Conservation (phyloP, 1,140 invertebrate genomes). For the Acyrthosiphon pisum region DNA sequence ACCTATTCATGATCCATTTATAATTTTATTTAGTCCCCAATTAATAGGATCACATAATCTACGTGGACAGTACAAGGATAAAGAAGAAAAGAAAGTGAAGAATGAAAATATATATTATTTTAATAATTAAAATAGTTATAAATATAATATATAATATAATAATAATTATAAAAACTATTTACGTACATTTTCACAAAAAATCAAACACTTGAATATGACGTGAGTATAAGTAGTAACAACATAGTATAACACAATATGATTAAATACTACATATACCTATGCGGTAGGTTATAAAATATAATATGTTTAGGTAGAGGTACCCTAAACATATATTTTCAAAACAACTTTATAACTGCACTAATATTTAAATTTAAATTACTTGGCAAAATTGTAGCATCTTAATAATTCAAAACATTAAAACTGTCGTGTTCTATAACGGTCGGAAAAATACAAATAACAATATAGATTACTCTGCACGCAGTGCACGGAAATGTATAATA, state of each 20-base stretch:
- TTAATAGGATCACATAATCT: too few relatives aligned
- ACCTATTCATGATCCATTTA: neutral
- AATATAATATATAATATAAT: neutral
- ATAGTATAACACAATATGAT: neutral
- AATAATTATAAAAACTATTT: neutral
- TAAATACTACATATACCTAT: neutral
- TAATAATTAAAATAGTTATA: neutral
- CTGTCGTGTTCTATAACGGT: neutral
- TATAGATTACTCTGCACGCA: neutral
- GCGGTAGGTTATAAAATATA: neutral
- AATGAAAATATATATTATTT: neutral
- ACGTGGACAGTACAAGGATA: neutral
- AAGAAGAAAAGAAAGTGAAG: too few relatives aligned
- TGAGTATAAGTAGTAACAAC: neutral
- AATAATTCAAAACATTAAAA: slow-evolving; percentile 4
- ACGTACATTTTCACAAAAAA: neutral
- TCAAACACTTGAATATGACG: neutral
- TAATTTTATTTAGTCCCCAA: neutral
- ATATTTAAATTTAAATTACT: neutral
- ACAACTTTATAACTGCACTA: neutral
- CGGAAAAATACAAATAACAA: slow-evolving; percentile 8
- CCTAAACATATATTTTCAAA: neutral
- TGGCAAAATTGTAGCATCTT: neutral
- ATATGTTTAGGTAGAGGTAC: neutral
- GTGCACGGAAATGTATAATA: neutral